These are phyloP conservation scores for Cyanistes caeruleus DNA, from an alignment of 2,113 vertebrate species.

Conservation along the genomic window DNA sequence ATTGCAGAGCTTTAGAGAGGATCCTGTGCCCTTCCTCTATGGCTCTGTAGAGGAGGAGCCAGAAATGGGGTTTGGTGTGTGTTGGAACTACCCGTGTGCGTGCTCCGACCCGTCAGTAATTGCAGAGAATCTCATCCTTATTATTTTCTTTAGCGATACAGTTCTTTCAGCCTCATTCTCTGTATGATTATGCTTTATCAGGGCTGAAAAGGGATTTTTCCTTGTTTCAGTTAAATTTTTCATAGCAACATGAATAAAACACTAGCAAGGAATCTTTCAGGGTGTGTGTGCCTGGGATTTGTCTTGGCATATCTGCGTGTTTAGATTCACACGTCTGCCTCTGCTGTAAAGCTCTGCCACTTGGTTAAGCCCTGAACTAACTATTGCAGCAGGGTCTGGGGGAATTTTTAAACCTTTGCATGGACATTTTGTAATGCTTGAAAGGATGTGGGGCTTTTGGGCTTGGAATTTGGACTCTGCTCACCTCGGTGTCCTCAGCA, in stretches of 20 bases:
- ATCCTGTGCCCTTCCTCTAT: background rate
- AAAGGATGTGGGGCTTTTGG: background rate
- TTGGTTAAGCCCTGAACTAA: background rate
- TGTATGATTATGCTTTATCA: background rate
- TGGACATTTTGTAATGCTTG: background rate
- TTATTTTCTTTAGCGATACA: background rate
- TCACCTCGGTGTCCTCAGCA: background rate
- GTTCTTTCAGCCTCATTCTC: background rate
- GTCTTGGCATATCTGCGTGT: background rate
- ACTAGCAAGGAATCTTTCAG: background rate
- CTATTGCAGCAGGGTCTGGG: background rate
- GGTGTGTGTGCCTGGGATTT: background rate
- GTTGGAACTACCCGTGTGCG: rapidly evolving
- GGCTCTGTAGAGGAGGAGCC: background rate
- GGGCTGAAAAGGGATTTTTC: background rate
- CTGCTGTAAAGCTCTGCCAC: background rate
- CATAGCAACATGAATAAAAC: background rate
- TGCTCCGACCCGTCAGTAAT: background rate
- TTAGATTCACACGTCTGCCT: constrained; percentile 20
- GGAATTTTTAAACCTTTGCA: background rate
- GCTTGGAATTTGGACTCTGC: background rate
- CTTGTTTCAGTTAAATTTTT: background rate
- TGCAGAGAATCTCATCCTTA: background rate
- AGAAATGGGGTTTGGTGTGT: background rate
- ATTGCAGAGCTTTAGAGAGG: background rate